A percentile compares a stretch with the other conserved stretches of the same genome.
Conservation (phyloP, 2,888 invertebrate genomes). For the Troglohyphantes excavatus region DNA sequence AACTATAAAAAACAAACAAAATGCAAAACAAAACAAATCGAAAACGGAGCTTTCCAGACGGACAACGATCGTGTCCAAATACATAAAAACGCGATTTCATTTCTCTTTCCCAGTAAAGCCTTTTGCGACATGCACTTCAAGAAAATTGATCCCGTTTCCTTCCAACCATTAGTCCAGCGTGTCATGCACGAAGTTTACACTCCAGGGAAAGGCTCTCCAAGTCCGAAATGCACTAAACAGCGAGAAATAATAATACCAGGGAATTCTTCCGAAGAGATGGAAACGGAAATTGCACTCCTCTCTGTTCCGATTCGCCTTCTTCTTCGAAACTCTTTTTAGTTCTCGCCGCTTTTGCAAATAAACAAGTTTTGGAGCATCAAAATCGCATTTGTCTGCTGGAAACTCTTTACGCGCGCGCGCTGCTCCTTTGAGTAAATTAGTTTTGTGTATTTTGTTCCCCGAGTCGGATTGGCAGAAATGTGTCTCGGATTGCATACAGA, state of each 20-base stretch:
- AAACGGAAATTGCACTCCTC: neutral
- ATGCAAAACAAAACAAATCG: neutral
- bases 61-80: neutral
- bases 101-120: neutral
- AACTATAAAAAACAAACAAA: neutral
- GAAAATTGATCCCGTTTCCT: neutral
- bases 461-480: neutral
- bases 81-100: neutral
- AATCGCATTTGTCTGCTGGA: constrained; percentile 3
- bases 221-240: neutral
- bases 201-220: neutral
- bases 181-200: constrained; percentile 9
- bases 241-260: neutral
- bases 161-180: neutral
- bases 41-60: neutral
- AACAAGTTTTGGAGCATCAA: constrained; percentile 4
- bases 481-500: no score
- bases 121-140: neutral
- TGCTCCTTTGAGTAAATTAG: neutral
- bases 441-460: neutral
- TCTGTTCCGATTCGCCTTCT: no score
- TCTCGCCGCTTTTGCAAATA: neutral
- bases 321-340: neutral
- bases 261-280: neutral
- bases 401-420: neutral